Percentiles rank a stretch among this genome's conserved stretches.
phyloP scores from a whole-genome alignment of 1,140 invertebrate genomes.

The Sycophaga agraensis region DNA sequence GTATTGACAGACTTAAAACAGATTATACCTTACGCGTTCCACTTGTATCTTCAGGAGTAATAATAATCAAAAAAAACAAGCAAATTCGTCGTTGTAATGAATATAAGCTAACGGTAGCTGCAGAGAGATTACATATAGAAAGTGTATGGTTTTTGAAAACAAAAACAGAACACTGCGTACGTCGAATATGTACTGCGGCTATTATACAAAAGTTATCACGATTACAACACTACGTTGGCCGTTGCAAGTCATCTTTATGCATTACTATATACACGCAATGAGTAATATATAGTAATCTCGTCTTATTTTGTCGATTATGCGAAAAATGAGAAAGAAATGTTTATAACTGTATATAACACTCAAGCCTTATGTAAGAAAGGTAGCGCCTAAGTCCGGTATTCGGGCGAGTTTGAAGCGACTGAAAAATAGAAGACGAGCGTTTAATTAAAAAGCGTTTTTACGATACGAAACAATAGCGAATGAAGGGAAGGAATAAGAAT shows the following conservation, averaged over 20 bases:
- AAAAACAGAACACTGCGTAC: too few relatives aligned
- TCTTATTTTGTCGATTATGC: constrained; percentile 16
- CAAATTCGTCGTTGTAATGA: constrained; percentile 1
- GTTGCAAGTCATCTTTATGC: constrained; percentile 12
- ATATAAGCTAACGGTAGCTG: background rate
- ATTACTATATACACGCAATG: constrained; percentile 7
- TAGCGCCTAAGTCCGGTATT: constrained; percentile 24
- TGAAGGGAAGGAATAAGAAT: background rate
- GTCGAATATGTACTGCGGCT: too few relatives aligned
- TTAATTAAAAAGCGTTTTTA: constrained; percentile 2
- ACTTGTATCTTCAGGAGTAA: constrained; percentile 5
- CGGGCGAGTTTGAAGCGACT: constrained; percentile 19
- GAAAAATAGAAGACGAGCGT: constrained; percentile 17
- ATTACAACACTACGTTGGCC: constrained; percentile 27
- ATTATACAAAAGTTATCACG: background rate
- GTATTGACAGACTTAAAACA: background rate
- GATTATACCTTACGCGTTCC: constrained; percentile 4
- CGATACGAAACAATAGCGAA: background rate
- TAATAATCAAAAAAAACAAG: background rate
- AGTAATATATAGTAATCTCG: constrained; percentile 6
- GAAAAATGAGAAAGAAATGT: constrained; percentile 30
- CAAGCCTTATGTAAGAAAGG: constrained; percentile 28
- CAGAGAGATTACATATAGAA: too few relatives aligned
- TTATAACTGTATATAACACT: constrained; percentile 49
- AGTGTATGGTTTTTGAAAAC: too few relatives aligned